Evolutionary conservation across 2,797 vertebrate genomes (phyloP).

Genomic region (Anguilla obscura): DNA sequence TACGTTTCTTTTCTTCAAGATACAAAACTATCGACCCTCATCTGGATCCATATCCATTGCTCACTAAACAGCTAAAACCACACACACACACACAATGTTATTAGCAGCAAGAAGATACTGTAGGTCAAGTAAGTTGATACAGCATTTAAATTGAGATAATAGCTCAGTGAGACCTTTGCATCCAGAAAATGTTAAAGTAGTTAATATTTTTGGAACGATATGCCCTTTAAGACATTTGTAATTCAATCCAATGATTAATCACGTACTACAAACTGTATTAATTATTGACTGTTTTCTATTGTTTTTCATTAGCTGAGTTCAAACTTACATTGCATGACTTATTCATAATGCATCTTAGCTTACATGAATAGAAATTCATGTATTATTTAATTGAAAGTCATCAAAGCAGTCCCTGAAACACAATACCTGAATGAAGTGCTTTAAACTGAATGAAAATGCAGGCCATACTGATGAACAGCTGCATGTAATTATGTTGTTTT

Average conservation of each 20-base stretch:
- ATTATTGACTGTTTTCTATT: constrained; percentile 24
- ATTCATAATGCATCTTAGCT: constrained; percentile 11
- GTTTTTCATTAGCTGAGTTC: not conserved
- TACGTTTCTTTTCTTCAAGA: too few species aligned
- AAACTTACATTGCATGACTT: not conserved
- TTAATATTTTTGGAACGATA: not conserved
- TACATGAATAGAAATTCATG: not conserved
- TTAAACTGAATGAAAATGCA: constrained; percentile 1
- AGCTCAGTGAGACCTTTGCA: not conserved
- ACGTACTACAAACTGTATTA: constrained; percentile 16
- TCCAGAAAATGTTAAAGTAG: not conserved
- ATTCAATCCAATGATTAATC: constrained; percentile 25
- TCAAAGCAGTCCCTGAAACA: not conserved
- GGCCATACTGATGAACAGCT: constrained; percentile 13
- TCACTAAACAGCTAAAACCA: not conserved
- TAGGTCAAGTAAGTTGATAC: not conserved
- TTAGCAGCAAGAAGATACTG: not conserved
- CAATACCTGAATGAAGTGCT: not conserved
- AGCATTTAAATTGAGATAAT: not conserved
- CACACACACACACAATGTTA: not conserved
- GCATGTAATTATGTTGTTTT: constrained; percentile 29
- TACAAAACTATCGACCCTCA: too few species aligned
- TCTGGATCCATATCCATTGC: too few species aligned
- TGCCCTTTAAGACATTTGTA: constrained; percentile 1
- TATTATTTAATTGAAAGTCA: constrained; percentile 22